Base-by-base conservation (phyloP, 1,140 invertebrate species). In the Aphelenchoides fujianensis region DNA sequence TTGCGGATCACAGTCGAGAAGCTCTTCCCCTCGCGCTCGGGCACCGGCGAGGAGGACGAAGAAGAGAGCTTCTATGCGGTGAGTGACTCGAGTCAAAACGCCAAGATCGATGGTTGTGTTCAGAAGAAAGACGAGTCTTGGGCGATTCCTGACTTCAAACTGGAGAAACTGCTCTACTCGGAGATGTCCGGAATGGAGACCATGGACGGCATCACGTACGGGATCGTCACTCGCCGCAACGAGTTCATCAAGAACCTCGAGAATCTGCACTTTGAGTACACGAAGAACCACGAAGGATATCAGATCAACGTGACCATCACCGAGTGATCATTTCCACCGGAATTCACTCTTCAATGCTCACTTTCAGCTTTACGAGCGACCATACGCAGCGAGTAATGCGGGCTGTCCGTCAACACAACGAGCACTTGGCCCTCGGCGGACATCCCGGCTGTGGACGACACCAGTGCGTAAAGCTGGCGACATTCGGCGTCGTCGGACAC, bases 261-360 rank as follows among this genome's bases (percentile, higher is more conserved):
- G 52, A 74, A 74, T 74, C 41, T 74, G 48, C 74, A 77, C 35
- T 74, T 74, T 52, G 73, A 74, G 48, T 76, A 79, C 52, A 48
- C 64, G 7, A 69, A 41, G 12, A 77, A 71, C 48, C 61, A 74
- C 35, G 74, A 69, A 28, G 74, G 57, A 19, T 76, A 23, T 28
- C 35, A 64, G n/a, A 77, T 74, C 19, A 70, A 74, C 53, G 54
- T 74, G 48, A 67, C 48, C 36, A 55, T 74, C 34, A 74, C 72
- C 2, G 72, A 73, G 71, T 73, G 28, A 3, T 23, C 34, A 3
- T 37, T 2, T 2, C n/a, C n/a, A 16, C 0, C 0, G n/a, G 5
- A 0, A 2, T n/a, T n/a, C 30, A 23, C n/a, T 1, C 28, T 71
- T 32, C n/a, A 9, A 35, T 1, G n/a, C n/a, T 73, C 1, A 2